A percentile compares a stretch with the other conserved stretches of the same genome.
These are phyloP conservation scores for Criorhina ranunculi DNA, from an alignment of 2,888 invertebrate species.

Conservation along the genomic window DNA sequence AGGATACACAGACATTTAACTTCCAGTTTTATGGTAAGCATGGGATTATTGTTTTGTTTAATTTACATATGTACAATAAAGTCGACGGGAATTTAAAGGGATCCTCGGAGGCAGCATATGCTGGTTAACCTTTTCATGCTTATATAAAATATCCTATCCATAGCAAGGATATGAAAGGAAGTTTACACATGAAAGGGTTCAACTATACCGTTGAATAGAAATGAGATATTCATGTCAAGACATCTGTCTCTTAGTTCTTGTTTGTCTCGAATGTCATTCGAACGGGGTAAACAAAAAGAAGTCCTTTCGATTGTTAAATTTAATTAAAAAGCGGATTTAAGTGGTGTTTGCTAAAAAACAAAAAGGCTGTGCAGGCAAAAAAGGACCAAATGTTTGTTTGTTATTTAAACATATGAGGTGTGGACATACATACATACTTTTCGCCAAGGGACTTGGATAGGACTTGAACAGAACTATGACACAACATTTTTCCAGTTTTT, in stretches of 20 bases:
- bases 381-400: no score
- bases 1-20: background rate
- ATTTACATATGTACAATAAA: background rate
- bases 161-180: background rate
- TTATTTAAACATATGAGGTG: no score
- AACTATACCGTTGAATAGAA: background rate
- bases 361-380: no score
- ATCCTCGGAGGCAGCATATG: background rate
- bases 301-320: no score
- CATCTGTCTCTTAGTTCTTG: background rate
- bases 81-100: background rate
- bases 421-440: no score
- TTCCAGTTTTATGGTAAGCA: background rate
- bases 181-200: constrained; percentile 1
- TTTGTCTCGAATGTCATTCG: background rate
- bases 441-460: no score
- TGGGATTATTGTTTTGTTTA: background rate
- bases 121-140: constrained; percentile 9
- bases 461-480: no score
- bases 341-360: no score
- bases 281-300: no score
- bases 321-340: no score
- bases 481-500: no score
- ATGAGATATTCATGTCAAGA: constrained; percentile 10
- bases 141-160: background rate